These are phyloP conservation scores for Lacerta agilis DNA, from an alignment of 2,797 vertebrate genomes.

Conservation along the genomic window DNA sequence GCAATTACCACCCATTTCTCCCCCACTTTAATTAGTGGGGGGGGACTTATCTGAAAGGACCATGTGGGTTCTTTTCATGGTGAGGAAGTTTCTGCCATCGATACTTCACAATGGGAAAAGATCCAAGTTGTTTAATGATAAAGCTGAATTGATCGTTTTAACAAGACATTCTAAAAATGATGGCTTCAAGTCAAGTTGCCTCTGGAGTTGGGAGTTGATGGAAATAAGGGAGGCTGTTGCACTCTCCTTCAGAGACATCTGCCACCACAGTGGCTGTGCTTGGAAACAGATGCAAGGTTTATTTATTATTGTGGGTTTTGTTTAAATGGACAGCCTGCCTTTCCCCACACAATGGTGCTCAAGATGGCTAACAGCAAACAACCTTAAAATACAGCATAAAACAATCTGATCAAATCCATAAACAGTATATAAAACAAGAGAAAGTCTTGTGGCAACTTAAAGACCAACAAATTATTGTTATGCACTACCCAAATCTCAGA, in stretches of 20 bases:
- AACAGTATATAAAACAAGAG: too few species aligned
- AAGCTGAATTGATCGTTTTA: background rate
- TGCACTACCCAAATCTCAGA: too few species aligned
- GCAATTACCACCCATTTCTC: slow-evolving; percentile 64
- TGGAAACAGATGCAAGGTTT: background rate
- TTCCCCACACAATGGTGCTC: too few species aligned
- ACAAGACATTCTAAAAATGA: background rate
- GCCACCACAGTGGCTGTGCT: background rate
- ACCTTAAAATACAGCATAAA: too few species aligned
- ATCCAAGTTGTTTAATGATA: slow-evolving; percentile 13
- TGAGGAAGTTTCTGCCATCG: rapidly evolving
- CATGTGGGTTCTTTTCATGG: background rate
- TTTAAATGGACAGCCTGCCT: too few species aligned
- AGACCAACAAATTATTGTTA: too few species aligned
- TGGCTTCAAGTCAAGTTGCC: background rate
- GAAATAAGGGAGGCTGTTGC: background rate
- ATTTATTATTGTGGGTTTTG: background rate
- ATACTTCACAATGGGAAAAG: background rate
- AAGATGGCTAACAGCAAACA: too few species aligned
- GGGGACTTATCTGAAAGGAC: slow-evolving; percentile 61
- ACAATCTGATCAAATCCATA: too few species aligned
- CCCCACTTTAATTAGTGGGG: slow-evolving; percentile 63
- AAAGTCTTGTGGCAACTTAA: too few species aligned
- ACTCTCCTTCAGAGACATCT: background rate
- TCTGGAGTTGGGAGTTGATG: background rate